Evolutionary conservation across 2,113 vertebrate genomes (phyloP).

Genomic region (Indicator indicator): DNA sequence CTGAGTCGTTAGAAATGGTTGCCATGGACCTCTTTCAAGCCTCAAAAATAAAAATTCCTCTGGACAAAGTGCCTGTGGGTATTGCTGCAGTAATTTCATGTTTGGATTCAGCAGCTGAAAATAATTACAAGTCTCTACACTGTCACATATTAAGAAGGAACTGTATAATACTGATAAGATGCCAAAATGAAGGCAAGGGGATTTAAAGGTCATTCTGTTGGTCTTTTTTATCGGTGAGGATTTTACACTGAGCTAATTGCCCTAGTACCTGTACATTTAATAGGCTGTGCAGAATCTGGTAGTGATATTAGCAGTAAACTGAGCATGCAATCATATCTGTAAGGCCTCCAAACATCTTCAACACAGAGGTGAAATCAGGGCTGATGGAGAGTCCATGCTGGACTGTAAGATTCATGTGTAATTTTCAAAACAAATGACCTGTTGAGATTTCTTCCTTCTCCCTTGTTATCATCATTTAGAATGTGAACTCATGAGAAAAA

Average conservation of each 20-base stretch:
- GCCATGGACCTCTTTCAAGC: background rate
- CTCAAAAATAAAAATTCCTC: background rate
- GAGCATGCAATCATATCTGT: background rate
- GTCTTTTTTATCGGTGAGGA: background rate
- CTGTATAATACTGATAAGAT: slow-evolving; percentile 27
- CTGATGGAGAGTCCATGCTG: background rate
- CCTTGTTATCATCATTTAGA: background rate
- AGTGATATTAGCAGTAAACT: background rate
- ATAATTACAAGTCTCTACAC: background rate
- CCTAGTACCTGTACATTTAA: background rate
- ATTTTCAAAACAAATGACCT: background rate
- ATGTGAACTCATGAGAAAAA: background rate
- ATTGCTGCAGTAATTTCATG: background rate
- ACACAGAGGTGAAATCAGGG: background rate
- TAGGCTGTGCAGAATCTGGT: background rate
- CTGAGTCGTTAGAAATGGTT: background rate
- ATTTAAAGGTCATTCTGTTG: slow-evolving; percentile 16
- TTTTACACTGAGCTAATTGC: too few species aligned
- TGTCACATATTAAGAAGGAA: background rate
- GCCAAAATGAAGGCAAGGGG: background rate
- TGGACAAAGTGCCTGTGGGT: background rate
- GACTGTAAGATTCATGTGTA: background rate
- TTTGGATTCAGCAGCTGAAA: slow-evolving; percentile 3
- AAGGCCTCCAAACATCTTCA: background rate
- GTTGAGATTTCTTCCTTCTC: background rate